Base-by-base conservation (phyloP, 1,140 invertebrate species). In the Micrasema minimum region DNA sequence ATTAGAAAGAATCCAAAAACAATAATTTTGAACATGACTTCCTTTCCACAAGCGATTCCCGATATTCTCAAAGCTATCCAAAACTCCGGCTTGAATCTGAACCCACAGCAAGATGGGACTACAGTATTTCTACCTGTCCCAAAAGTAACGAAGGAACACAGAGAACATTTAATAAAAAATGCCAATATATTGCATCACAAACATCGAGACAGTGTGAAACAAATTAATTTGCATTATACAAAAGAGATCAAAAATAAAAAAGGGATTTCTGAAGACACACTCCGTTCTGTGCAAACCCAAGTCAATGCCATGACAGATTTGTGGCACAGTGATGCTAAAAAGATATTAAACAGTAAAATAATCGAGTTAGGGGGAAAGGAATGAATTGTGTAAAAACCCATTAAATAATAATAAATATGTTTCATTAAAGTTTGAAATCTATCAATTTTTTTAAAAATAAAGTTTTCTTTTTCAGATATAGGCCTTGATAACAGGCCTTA, bases 71-170 rank as follows among this genome's bases (percentile, higher is more conserved):
- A 91, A 76, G 88, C 92, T 4, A 87, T 98, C 23, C 76, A 84
- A 23, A 88, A 88, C 45, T 95, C 94, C 72, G 94, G 94, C 53
- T 90, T 98, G 86, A 97, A 96, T 81, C 83, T 98, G 23, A 97
- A 95, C 86, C 96, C 96, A 0, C 96, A 98, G 80, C 94, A 96
- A 82, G 96, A 98, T 80, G 95, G 95, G 35, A 96, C 93, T 12
- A 93, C 90, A 1, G 80, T 98, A 46, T 97, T 90, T 83, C 86
- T 98, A 62, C 92, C 93, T 35, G 87, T 96, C 74, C 95, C 96
- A 10, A 96, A 96, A 82, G 90, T 98, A 0, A 97, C 96, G 3
- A 93, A 92, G 78, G 96, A 98, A 82, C 92, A 97, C 79, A 86
- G 96, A 77, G 95, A 97, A 84, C 86, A 85, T 48, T 84, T 98